Evolutionary conservation across 1,140 invertebrate genomes (phyloP), one percentile per base, ranked within the genome.

Genomic region (Caenorhabditis tropicalis): DNA sequence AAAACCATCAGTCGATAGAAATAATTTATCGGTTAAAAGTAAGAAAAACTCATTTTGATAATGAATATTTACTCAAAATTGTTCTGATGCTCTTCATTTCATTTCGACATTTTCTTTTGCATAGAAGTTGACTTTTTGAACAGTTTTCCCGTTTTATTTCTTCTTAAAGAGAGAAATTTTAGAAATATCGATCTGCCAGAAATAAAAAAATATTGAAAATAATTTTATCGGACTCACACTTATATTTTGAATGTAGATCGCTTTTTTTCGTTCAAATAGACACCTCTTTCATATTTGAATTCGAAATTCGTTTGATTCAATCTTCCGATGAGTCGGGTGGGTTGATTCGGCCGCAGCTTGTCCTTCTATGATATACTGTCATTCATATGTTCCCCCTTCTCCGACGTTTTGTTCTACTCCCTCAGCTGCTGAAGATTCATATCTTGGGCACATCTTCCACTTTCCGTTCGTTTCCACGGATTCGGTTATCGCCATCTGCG

Each of bases 291-390:
- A 51, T 51, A 51, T 51, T 51, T 51, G 49, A 51, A 51, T 65
- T 65, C 58, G 31, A 19, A 65, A 65, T 16, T 65, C n/a, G 1
- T 6, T 10, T 19, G 36, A 74, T 74, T 12, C 4, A 46, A 74
- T 74, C 65, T 46, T 15, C 5, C 10, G 19, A 21, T 10, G n/a
- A 36, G 24, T 36, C 58, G 31, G 3, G 15, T 19, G 24, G 16
- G n/a, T 43, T 12, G 6, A n/a, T 36, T 65, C 58, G 31, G 19
- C 65, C 65, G 65, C 65, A 74, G 65, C 33, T 43, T 74, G 65
- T 43, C 65, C 65, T 74, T 74, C 65, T 74, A 74, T 74, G 65
- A 74, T 43, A 74, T 74, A 74, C 65, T 43, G 65, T 74, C 65
- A 74, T 74, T 74, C 65, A 43, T 24, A 24, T 43, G 29, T 36